Conservation (phyloP, 2,888 invertebrate species). For the Drosophila heteroneura region DNA sequence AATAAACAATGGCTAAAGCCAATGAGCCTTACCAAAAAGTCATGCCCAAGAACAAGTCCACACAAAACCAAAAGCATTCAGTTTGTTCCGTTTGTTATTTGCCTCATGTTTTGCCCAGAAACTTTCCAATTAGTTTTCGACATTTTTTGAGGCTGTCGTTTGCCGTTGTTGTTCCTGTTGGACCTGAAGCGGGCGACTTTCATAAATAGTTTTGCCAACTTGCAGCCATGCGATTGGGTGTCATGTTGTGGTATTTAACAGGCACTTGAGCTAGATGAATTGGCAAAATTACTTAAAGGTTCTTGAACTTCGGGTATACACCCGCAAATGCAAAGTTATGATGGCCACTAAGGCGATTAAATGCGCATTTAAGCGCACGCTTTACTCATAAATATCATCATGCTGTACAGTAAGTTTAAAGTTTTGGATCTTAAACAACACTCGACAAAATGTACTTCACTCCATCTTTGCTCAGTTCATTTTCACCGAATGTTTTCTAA, state of each 20-base stretch:
- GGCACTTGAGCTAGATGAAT: conserved; percentile 68
- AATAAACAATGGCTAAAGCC: conserved; percentile 44
- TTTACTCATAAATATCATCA: conserved; percentile 32
- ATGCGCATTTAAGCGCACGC: conserved; percentile 20
- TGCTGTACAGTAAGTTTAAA: neutral
- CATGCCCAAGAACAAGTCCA: conserved; percentile 31
- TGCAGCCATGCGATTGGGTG: conserved; percentile 44
- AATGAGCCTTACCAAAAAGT: conserved; percentile 40
- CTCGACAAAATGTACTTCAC: conserved; percentile 15
- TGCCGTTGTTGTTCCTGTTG: conserved; percentile 16
- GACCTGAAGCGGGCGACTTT: conserved; percentile 37
- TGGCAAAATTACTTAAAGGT: conserved; percentile 63
- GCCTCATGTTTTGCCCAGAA: conserved; percentile 45
- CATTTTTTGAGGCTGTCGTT: conserved; percentile 45
- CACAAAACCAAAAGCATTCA: conserved; percentile 41
- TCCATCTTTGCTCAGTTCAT: conserved; percentile 42
- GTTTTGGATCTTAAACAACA: conserved; percentile 6
- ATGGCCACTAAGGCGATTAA: conserved; percentile 45
- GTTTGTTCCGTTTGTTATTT: conserved; percentile 40
- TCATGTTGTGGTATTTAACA: conserved; percentile 61
- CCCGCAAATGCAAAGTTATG: conserved; percentile 38
- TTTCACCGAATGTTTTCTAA: conserved; percentile 78
- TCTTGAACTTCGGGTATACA: conserved; percentile 26
- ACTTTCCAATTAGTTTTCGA: conserved; percentile 70
- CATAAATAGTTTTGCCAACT: conserved; percentile 61